Conservation (phyloP, 2,113 vertebrate genomes). For the Corythornis cristatus region DNA sequence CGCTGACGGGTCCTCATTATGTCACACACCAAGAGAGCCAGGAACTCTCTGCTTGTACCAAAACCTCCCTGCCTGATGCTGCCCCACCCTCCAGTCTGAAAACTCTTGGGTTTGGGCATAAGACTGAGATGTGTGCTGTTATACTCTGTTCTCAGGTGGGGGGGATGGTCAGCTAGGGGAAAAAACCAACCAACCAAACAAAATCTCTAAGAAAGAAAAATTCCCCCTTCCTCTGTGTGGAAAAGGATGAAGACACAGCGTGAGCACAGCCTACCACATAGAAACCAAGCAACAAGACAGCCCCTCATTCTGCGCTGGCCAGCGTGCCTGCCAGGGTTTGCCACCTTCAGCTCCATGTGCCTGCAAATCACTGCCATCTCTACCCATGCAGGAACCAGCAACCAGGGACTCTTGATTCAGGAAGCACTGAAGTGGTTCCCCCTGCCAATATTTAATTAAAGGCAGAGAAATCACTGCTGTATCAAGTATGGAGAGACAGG, state of each 20-base stretch:
- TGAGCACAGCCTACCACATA: neutral
- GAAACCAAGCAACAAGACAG: neutral
- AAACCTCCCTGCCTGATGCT: neutral
- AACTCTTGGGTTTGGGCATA: neutral
- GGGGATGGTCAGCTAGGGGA: neutral
- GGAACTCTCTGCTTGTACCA: neutral
- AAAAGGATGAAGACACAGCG: neutral
- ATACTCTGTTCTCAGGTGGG: too few species aligned
- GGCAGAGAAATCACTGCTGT: neutral
- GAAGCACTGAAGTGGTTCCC: neutral
- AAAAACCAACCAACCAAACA: neutral
- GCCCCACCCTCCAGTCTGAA: neutral
- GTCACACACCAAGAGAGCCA: neutral
- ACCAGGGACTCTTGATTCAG: neutral
- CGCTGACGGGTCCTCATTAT: neutral
- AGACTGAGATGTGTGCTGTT: neutral
- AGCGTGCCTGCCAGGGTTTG: neutral
- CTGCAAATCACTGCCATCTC: neutral
- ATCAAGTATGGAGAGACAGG: neutral
- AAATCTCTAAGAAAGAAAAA: neutral
- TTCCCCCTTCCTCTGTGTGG: neutral
- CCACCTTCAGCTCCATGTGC: neutral
- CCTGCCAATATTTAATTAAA: neutral
- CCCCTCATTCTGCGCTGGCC: accelerated
- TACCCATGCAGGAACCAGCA: neutral